A percentile compares a stretch with the other conserved stretches of the same genome.
Evolutionary conservation across 2,888 invertebrate species (phyloP).

Genomic region (Halocaridina rubra): DNA sequence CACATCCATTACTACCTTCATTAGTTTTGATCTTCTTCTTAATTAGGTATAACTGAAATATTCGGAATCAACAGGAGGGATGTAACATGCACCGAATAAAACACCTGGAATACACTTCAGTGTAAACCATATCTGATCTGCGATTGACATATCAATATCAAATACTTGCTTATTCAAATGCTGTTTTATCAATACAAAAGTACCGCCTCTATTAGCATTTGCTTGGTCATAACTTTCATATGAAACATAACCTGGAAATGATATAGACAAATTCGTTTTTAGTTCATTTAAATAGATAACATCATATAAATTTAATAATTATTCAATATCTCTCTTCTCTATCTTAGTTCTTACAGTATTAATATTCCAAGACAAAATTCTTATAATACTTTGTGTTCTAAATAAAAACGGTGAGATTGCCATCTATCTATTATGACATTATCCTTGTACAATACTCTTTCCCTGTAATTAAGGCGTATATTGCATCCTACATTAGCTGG

Average conservation of each 20-base stretch:
- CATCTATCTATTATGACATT: background rate
- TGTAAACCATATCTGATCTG: background rate
- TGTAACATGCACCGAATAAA: background rate
- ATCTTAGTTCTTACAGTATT: background rate
- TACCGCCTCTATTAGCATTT: background rate
- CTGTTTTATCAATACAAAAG: background rate
- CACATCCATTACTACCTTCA: background rate
- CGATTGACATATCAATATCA: constrained; percentile 5
- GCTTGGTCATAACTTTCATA: background rate
- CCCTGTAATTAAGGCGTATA: background rate
- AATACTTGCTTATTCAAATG: background rate
- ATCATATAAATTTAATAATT: no score
- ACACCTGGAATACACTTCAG: constrained; percentile 20
- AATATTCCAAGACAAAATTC: constrained; percentile 1
- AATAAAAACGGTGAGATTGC: background rate
- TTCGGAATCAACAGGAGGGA: constrained; percentile 2
- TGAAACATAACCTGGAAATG: constrained; percentile 2
- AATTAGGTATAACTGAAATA: no score
- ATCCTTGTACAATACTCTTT: background rate
- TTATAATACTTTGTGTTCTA: background rate
- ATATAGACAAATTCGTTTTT: background rate
- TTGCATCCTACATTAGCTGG: background rate
- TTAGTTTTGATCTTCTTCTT: constrained; percentile 9
- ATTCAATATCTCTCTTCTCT: background rate
- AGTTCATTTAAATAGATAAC: no score